Evolutionary conservation across 2,888 invertebrate species (phyloP).

Genomic region (Atethmia centrago): DNA sequence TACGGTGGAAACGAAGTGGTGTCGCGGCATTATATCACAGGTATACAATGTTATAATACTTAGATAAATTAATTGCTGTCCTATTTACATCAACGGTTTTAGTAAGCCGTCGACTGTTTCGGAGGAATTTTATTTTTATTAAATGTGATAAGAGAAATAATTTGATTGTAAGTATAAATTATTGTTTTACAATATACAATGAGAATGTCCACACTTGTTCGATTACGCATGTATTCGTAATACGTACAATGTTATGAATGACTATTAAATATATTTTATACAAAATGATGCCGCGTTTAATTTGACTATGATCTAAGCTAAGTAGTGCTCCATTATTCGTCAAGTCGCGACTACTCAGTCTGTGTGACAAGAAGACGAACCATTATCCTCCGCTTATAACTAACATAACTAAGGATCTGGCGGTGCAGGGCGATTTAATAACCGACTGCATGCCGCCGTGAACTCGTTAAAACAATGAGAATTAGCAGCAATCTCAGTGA

Average conservation of each 20-base stretch:
- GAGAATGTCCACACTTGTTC: constrained; percentile 37
- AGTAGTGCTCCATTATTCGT: constrained; percentile 9
- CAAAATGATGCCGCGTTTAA: constrained; percentile 27
- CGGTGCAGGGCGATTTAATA: neutral
- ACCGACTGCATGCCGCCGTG: neutral
- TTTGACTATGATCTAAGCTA: neutral
- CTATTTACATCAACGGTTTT: constrained; percentile 57
- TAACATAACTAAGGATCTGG: constrained; percentile 68
- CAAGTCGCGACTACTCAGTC: neutral
- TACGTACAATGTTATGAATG: constrained; percentile 51
- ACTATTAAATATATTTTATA: constrained; percentile 69
- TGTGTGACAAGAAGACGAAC: constrained; percentile 52
- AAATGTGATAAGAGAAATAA: constrained; percentile 55
- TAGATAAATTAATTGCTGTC: constrained; percentile 54
- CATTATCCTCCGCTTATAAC: constrained; percentile 66
- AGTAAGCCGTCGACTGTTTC: constrained; percentile 61
- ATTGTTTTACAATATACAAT: constrained; percentile 58
- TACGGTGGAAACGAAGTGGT: constrained; percentile 9
- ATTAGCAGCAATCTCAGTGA: constrained; percentile 8
- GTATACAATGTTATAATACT: constrained; percentile 36
- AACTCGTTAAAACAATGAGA: neutral
- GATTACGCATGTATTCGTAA: constrained; percentile 47
- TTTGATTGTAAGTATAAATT: constrained; percentile 54
- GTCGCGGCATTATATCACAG: constrained; percentile 21
- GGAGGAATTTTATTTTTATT: constrained; percentile 64